Evolutionary conservation across 2,797 vertebrate species (phyloP).

Genomic region (Pseudochromis fuscus): DNA sequence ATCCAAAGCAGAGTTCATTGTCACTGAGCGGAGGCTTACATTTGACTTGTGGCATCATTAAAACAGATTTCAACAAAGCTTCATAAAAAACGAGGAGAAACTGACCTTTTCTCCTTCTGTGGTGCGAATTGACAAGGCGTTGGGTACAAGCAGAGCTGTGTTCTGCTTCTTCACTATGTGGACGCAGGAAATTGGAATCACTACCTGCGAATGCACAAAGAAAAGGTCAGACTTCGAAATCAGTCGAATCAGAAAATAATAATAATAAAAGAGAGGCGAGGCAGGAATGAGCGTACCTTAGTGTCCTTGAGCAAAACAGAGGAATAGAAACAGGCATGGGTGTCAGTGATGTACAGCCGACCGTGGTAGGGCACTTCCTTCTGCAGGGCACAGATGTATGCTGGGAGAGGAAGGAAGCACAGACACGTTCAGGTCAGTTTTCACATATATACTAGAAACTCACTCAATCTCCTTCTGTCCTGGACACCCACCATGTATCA

Average conservation of each 20-base stretch:
- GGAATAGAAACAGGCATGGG: constrained; percentile 88
- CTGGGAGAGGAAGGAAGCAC: constrained; percentile 58
- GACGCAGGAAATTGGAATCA: constrained; percentile 84
- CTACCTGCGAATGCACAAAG: constrained; percentile 72
- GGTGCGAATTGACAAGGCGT: constrained; percentile 89
- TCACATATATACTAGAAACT: too few relatives aligned
- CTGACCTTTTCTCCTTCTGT: constrained; percentile 87
- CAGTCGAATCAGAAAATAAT: not conserved
- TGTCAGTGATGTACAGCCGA: constrained; percentile 87
- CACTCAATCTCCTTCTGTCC: fast-evolving
- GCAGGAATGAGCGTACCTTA: constrained; percentile 78
- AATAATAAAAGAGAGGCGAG: not conserved
- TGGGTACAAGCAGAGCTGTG: constrained; percentile 89
- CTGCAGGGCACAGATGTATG: constrained; percentile 91
- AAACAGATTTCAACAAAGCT: too few relatives aligned
- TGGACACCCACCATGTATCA: constrained; percentile 85
- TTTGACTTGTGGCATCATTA: not conserved
- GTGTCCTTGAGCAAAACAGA: constrained; percentile 89
- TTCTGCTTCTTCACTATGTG: constrained; percentile 90
- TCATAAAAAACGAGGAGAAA: too few relatives aligned
- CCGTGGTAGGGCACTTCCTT: constrained; percentile 90
- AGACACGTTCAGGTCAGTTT: not conserved
- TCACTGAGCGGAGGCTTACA: not conserved
- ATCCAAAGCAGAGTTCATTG: not conserved
- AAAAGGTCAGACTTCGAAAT: not conserved